Base-by-base conservation (phyloP, 2,113 vertebrate genomes). In the Ctenodactylus gundi region DNA sequence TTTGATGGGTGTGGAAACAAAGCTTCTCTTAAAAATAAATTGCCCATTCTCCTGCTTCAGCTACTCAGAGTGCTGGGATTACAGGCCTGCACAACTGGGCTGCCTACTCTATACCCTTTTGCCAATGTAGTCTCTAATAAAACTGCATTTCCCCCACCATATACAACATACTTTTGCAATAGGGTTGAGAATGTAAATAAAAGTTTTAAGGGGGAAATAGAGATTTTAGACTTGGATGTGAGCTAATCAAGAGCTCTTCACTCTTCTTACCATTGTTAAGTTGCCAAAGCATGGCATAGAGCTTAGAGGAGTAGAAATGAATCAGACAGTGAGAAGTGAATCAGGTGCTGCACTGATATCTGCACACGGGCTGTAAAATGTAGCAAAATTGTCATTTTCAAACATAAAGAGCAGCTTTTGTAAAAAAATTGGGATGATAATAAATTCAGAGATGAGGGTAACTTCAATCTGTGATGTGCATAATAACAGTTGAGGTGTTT, bases 361-460 rank as follows among this genome's bases (percentile, higher is more conserved):
- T 58, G 67, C 23, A 83, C 15, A 36, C 1, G 4, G 36, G n/a
- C 72, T 91, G 57, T 82, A 73, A 78, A 77, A 62, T n/a, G 6
- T 21, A 81, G 53, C 29, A 68, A 91, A 65, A 75, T 21, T 72
- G 7, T 68, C 34, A 39, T 81, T 53, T 94, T 68, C 58, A 76
- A 95, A 83, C 65, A 68, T 11, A 36, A 68, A 80, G 2, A 90
- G 7, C 1, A 94, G 39, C 11, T 64, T 68, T 75, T 75, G 4
- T 51, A 85, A 93, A 96, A 85, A 93, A 96, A 85, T 41, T 73
- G 67, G 95, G 62, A 68, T 27, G 17, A 68, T 58, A 70, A 62
- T 51, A 73, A 81, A 87, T 85, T 93, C 25, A 64, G 29, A 90
- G 96, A 78, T 6, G 20, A 57, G 44, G 67, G 41, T 77, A 34